A percentile compares a stretch with the other conserved stretches of the same genome.
Evolutionary conservation across 2,113 vertebrate genomes (phyloP).

Genomic region (Thalassarche chlororhynchos): DNA sequence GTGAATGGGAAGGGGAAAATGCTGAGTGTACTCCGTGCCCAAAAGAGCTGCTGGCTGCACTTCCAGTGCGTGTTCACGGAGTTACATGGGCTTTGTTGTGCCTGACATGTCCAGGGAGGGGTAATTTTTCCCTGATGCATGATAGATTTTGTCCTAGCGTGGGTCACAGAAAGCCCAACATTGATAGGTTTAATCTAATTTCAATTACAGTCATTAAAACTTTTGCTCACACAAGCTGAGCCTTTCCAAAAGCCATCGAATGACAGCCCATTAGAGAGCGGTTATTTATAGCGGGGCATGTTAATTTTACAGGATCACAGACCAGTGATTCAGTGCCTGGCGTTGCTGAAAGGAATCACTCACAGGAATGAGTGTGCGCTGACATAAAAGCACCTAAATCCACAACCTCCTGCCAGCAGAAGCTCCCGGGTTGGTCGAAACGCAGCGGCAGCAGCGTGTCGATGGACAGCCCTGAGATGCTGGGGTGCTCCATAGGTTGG

Average conservation of each 20-base stretch:
- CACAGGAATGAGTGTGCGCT: slow-evolving; percentile 16
- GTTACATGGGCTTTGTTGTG: neutral
- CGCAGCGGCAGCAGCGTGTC: fast-evolving
- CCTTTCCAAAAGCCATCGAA: slow-evolving; percentile 59
- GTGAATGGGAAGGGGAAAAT: fast-evolving
- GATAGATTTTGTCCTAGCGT: slow-evolving; percentile 61
- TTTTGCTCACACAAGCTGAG: slow-evolving; percentile 65
- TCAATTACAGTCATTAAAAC: slow-evolving; percentile 75
- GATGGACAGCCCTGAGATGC: neutral
- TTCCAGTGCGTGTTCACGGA: fast-evolving
- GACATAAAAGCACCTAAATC: slow-evolving; percentile 27
- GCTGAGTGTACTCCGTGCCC: fast-evolving
- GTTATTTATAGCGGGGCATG: slow-evolving; percentile 75
- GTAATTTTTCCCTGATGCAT: slow-evolving; percentile 27
- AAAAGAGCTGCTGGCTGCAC: neutral
- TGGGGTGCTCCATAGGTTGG: neutral
- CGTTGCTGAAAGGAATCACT: slow-evolving; percentile 70
- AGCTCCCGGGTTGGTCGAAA: neutral
- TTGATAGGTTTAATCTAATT: slow-evolving; percentile 76
- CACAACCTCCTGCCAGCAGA: neutral
- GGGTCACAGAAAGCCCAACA: slow-evolving; percentile 64
- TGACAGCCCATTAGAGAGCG: slow-evolving; percentile 72
- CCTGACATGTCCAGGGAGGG: neutral
- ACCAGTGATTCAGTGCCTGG: slow-evolving; percentile 70
- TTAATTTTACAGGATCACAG: slow-evolving; percentile 76